Base-by-base conservation (phyloP, 2,797 vertebrate genomes). In the Trichosurus vulpecula region DNA sequence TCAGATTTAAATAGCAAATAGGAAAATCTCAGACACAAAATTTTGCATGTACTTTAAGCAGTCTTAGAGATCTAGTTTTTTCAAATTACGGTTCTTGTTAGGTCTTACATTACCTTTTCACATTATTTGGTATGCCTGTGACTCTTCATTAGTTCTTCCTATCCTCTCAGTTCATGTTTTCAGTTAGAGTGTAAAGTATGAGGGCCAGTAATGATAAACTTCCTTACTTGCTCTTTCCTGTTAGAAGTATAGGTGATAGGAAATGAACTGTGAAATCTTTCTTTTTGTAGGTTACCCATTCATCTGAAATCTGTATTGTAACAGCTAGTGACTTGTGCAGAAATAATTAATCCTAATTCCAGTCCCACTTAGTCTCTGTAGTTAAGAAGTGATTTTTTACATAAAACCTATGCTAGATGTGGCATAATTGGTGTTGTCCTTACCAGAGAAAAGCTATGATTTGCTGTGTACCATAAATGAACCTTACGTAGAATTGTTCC, bases 81-180 rank as follows among this genome's bases (percentile, higher is more conserved):
- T 35, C 61, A 66, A 66, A 2, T 61, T 61, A 61, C 61, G 1
- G 31, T 61, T 61, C 35, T 58, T 95, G 56, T n/a, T 35, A 58
- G 97, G 41, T 93, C 87, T 94, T 91, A 96, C 41, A 90, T 89
- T 94, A 92, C 87, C 87, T 12, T 93, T 97, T 96, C 53, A 41
- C 91, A 95, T 95, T 90, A 90, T 54, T 54, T 92, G 94, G 41
- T 93, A 96, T 95, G 95, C 97, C 94, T 95, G 91, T 25, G 1
- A 95, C 91, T 94, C 97, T 97, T 95, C 91, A 91, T 3, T 10
- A 91, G 91, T 93, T 93, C 95, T 96, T 96, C 91, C 66, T 54
- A 93, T 92, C 93, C 91, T 30, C 30, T 94, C 66, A 58, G 95
- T 95, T 97, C 97, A 94, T 91, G 94, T 90, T 95, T 19, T 94